These are phyloP conservation scores for Spea multiplicata DNA, from an alignment of 2,113 vertebrate species.

Conservation along the genomic window DNA sequence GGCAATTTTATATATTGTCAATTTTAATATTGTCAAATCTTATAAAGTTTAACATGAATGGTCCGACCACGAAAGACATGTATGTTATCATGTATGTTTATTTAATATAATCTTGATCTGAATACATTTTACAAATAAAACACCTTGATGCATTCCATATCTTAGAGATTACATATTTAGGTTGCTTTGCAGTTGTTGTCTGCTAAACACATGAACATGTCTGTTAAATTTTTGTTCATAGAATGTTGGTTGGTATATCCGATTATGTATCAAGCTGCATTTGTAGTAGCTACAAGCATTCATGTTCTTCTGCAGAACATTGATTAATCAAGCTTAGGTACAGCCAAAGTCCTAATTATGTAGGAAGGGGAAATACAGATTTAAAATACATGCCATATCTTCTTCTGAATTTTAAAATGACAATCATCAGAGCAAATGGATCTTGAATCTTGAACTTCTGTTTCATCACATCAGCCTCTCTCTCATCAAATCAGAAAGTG, in stretches of 20 bases:
- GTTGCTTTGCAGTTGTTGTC: no score
- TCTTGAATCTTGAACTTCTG: slow-evolving; percentile 34
- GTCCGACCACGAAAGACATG: neutral
- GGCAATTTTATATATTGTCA: no score
- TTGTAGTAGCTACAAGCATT: neutral
- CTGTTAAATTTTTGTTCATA: no score
- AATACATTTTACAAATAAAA: slow-evolving; percentile 2
- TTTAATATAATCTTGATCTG: neutral
- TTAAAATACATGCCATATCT: slow-evolving; percentile 16
- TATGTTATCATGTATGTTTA: neutral
- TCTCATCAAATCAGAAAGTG: slow-evolving; percentile 44
- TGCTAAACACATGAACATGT: no score
- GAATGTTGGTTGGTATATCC: no score
- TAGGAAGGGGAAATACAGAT: neutral
- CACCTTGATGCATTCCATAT: neutral
- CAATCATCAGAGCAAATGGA: slow-evolving; percentile 34
- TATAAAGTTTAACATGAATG: no score
- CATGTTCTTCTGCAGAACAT: neutral
- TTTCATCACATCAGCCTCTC: slow-evolving; percentile 34
- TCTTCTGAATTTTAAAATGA: slow-evolving; percentile 32
- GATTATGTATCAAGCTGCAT: no score
- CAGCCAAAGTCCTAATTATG: neutral
- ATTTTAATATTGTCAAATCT: no score
- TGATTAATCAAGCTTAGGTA: neutral
- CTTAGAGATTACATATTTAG: neutral